Percentiles rank a stretch among this genome's conserved stretches.
These are phyloP conservation scores for Miltochrista miniata DNA, from an alignment of 2,888 invertebrate genomes.

Conservation along the genomic window DNA sequence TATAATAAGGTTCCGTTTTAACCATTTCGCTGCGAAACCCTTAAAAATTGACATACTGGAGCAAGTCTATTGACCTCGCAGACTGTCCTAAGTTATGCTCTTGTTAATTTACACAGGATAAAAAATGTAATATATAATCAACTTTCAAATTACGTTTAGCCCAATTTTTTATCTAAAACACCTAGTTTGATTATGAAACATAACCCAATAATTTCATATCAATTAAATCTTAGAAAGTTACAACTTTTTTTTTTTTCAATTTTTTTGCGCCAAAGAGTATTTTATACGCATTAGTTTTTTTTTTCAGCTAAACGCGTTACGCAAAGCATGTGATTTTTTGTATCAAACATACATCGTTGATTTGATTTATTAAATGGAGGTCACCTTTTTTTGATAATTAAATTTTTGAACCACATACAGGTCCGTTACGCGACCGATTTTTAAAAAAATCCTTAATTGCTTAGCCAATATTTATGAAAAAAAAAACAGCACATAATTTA, in stretches of 20 bases:
- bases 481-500: no score
- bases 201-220: not conserved
- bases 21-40: no score
- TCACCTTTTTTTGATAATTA: not conserved
- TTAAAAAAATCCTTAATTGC: conserved; percentile 5
- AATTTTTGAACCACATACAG: not conserved
- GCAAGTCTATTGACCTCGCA: no score
- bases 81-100: no score
- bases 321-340: not conserved
- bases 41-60: no score
- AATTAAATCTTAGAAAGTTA: not conserved
- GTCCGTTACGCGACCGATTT: conserved; percentile 6
- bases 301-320: not conserved
- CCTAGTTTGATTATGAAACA: not conserved
- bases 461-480: conserved; percentile 2
- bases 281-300: no score
- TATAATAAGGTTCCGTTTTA: no score
- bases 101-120: no score
- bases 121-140: no score
- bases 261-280: not conserved
- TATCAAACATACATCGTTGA: not conserved
- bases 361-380: not conserved
- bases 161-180: not conserved
- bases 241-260: not conserved
- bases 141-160: not conserved